A percentile compares a stretch with the other conserved stretches of the same genome.
phyloP scores from a whole-genome alignment of 2,888 invertebrate species.

The Ennomos quercinarius region DNA sequence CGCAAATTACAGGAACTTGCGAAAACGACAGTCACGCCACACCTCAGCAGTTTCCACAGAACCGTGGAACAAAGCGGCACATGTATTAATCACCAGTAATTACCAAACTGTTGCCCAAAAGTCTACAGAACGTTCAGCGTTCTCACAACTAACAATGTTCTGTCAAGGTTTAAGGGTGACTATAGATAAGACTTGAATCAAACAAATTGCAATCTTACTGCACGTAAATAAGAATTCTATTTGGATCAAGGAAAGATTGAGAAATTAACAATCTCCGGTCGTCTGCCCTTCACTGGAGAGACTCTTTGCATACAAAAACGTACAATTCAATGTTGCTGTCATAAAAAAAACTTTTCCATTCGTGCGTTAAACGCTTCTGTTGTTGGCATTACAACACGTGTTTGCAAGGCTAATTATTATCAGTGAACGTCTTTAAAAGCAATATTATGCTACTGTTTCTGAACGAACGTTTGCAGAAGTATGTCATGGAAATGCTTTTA shows the following conservation, averaged over 20 bases:
- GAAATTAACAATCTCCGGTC: slow-evolving; percentile 25
- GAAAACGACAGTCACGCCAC: slow-evolving; percentile 20
- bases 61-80: slow-evolving; percentile 24
- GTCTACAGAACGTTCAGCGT: slow-evolving; percentile 31
- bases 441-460: slow-evolving; percentile 6
- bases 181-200: slow-evolving; percentile 9
- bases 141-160: slow-evolving; percentile 38
- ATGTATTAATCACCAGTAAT: slow-evolving; percentile 39
- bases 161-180: slow-evolving; percentile 39
- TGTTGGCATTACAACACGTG: slow-evolving; percentile 11
- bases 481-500: slow-evolving; percentile 13
- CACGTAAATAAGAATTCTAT: slow-evolving; percentile 11
- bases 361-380: slow-evolving; percentile 17
- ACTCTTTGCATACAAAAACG: slow-evolving; percentile 27
- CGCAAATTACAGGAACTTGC: slow-evolving; percentile 15
- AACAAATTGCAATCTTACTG: slow-evolving; percentile 24
- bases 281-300: slow-evolving; percentile 27
- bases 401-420: slow-evolving; percentile 16
- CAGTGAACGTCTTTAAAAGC: slow-evolving; percentile 12
- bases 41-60: slow-evolving; percentile 24
- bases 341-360: slow-evolving; percentile 19
- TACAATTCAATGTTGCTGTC: slow-evolving; percentile 21
- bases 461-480: slow-evolving; percentile 3
- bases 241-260: slow-evolving; percentile 3
- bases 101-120: slow-evolving; percentile 37